Conservation (phyloP, 2,113 vertebrate species). For the Malurus cyaneus region DNA sequence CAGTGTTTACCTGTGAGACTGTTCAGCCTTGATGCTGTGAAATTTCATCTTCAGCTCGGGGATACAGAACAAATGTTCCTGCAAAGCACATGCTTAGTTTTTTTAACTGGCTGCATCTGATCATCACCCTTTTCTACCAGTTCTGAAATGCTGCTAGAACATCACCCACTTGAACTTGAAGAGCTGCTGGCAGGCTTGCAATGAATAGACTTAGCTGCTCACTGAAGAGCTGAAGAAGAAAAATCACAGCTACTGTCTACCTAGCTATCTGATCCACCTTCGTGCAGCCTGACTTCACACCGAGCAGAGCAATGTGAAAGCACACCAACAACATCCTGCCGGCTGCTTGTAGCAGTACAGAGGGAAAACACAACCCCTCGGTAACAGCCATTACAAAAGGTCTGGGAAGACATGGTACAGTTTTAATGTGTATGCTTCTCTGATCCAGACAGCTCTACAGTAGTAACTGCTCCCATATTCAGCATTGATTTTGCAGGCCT, state of each 20-base stretch:
- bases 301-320: neutral
- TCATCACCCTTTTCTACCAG: neutral
- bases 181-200: neutral
- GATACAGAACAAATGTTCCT: neutral
- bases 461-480: neutral
- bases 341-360: rapidly evolving
- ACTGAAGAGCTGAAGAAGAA: neutral
- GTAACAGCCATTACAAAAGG: neutral
- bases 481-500: neutral
- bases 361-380: neutral
- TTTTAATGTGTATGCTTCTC: neutral
- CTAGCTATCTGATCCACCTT: neutral
- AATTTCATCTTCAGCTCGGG: neutral
- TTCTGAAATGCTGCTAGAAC: conserved; percentile 5
- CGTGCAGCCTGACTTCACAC: neutral
- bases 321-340: neutral
- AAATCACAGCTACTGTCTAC: neutral
- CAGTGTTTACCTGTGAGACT: neutral
- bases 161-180: neutral
- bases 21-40: neutral
- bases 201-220: neutral
- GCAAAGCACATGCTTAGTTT: neutral
- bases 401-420: neutral
- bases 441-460: neutral
- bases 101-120: conserved; percentile 16